phyloP scores from a whole-genome alignment of 2,113 vertebrate genomes.

The Gila orcuttii region DNA sequence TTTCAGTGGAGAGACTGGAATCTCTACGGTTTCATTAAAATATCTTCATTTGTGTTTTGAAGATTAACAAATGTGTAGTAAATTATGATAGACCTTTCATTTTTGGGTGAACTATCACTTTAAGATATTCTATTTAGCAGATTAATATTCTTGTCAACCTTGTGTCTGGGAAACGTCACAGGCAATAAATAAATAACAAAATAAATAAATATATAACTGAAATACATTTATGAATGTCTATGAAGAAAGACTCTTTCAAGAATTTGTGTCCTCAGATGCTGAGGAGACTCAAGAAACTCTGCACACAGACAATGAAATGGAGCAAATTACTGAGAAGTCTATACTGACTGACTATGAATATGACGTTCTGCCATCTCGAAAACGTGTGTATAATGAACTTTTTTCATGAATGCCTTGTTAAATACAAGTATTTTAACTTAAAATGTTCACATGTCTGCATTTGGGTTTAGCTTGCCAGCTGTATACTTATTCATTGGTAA shows the following conservation, averaged over 20 bases:
- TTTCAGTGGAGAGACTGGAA: not conserved
- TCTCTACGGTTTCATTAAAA: too few relatives aligned
- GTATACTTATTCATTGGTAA: not conserved
- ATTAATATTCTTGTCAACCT: not conserved
- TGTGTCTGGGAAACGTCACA: not conserved
- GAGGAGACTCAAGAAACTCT: not conserved
- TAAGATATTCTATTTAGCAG: not conserved
- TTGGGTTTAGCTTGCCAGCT: not conserved
- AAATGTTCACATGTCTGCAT: not conserved
- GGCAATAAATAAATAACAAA: not conserved
- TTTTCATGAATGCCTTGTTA: not conserved
- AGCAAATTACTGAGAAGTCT: constrained; percentile 15
- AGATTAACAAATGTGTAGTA: too few relatives aligned
- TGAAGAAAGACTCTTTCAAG: not conserved
- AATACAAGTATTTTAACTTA: not conserved
- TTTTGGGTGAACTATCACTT: not conserved
- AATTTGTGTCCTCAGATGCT: constrained; percentile 11
- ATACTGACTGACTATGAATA: constrained; percentile 56
- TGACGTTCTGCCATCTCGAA: constrained; percentile 65
- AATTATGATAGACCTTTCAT: not conserved
- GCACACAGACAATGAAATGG: not conserved
- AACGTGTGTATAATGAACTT: constrained; percentile 53
- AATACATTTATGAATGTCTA: constrained; percentile 9
- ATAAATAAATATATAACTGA: not conserved
- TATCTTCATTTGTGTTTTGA: too few relatives aligned